Conservation (phyloP, 2,113 vertebrate genomes). For the Ictidomys tridecemlineatus region DNA sequence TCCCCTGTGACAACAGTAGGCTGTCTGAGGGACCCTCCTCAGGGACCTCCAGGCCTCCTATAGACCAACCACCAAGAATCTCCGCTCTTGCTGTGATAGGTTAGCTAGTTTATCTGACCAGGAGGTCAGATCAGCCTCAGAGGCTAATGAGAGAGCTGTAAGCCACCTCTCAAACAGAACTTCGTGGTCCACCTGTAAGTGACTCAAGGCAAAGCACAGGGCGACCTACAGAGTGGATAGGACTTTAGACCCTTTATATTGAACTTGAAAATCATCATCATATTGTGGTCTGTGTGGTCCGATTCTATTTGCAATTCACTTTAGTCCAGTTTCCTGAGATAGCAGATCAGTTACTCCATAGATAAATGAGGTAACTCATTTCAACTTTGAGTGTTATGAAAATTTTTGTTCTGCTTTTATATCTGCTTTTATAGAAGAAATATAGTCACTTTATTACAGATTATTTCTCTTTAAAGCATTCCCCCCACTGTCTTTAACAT, state of each 20-base stretch:
- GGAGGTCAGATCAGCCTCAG: background rate
- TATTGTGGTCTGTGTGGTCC: background rate
- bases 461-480: slow-evolving; percentile 42
- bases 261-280: background rate
- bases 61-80: background rate
- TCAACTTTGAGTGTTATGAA: slow-evolving; percentile 49
- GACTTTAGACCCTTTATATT: background rate
- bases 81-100: background rate
- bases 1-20: background rate
- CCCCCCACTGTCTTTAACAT: background rate
- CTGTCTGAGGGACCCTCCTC: background rate
- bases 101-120: background rate
- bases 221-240: background rate
- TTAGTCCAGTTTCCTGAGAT: background rate
- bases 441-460: slow-evolving; percentile 36
- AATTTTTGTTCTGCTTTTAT: slow-evolving; percentile 28
- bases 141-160: background rate
- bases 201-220: background rate
- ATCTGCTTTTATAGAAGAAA: slow-evolving; percentile 6
- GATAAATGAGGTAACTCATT: slow-evolving; percentile 3
- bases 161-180: background rate
- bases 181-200: background rate
- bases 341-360: background rate
- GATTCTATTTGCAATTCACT: background rate
- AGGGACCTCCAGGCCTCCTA: background rate